Conservation (phyloP, 2,797 vertebrate genomes). For the Nasua narica region DNA sequence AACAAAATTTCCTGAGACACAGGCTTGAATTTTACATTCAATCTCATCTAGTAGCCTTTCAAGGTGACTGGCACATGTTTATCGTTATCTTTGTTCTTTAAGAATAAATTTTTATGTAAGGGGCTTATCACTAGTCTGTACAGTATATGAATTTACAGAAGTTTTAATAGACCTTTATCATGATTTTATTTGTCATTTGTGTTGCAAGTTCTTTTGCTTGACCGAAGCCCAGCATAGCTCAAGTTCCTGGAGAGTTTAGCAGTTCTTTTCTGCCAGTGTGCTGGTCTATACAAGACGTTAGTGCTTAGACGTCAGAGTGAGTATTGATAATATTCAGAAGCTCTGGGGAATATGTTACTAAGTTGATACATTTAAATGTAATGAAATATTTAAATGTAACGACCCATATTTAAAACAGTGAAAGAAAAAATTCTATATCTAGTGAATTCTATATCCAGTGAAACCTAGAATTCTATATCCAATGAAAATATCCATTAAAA, state of each 20-base stretch:
- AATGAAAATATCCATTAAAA: background rate
- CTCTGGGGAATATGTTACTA: slow-evolving; percentile 98
- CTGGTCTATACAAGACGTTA: slow-evolving; percentile 68
- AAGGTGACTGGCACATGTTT: background rate
- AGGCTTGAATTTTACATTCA: background rate
- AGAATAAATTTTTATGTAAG: background rate
- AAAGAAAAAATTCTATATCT: background rate
- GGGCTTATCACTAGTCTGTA: background rate
- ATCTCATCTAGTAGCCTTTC: background rate
- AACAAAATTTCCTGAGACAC: background rate
- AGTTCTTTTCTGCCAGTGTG: background rate
- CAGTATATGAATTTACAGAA: background rate
- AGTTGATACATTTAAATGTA: slow-evolving; percentile 87
- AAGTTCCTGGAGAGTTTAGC: background rate
- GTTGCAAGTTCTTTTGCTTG: background rate
- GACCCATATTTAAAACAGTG: background rate
- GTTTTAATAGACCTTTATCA: background rate
- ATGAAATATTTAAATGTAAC: background rate
- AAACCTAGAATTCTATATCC: background rate
- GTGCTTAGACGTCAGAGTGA: slow-evolving; percentile 96
- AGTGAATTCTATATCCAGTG: background rate
- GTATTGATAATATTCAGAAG: slow-evolving; percentile 95
- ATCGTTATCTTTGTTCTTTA: background rate
- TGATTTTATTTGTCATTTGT: background rate
- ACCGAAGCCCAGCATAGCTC: slow-evolving; percentile 5